Evolutionary conservation across 2,888 invertebrate species (phyloP), one percentile per base, ranked within the genome.

Genomic region (Andrena minutula): DNA sequence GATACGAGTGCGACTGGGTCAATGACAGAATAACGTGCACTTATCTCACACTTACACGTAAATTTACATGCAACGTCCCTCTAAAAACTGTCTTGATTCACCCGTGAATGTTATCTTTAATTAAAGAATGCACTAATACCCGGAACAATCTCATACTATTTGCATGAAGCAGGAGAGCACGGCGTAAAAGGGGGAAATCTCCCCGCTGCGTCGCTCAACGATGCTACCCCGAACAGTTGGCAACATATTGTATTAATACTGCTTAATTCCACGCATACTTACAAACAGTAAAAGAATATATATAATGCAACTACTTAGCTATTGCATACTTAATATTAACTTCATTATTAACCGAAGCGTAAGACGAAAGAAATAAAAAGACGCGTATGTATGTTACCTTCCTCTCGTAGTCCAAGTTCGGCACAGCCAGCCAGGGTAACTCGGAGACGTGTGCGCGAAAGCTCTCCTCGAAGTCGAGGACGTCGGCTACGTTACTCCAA

Each of bases 371-470:
- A 26, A 53, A 28, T 28, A 10, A 8, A 68, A 41, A 2, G 0
- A 10, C 2, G 5, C 3, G n/a, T 2, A 20, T 20, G n/a, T 2
- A 1, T 10, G 92, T 94, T 93, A 96, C 97, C 95, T 96, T 96
- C 28, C 96, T 95, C 86, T 96, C 96, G 72, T 96, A 96, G 91
- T 96, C 96, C 81, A 96, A 95, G 92, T 96, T 96, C 0, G 96
- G 96, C 79, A 97, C 95, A 12, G 96, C 96, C 81, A 96, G 95
- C 97, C 97, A 97, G 0, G 96, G 96, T 85, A 96, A 94, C 74
- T 96, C 96, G 2, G 95, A 94, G 89, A 96, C 93, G 90, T 95
- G 96, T 82, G 95, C 94, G 4, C 95, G 94, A 92, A 96, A 96
- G 49, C 96, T 96, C 1, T 95, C 95, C 81, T 96, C 96, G 78